A percentile compares a stretch with the other conserved stretches of the same genome.
Conservation (phyloP, 2,888 invertebrate genomes). For the Phrixothrix hirtus region DNA sequence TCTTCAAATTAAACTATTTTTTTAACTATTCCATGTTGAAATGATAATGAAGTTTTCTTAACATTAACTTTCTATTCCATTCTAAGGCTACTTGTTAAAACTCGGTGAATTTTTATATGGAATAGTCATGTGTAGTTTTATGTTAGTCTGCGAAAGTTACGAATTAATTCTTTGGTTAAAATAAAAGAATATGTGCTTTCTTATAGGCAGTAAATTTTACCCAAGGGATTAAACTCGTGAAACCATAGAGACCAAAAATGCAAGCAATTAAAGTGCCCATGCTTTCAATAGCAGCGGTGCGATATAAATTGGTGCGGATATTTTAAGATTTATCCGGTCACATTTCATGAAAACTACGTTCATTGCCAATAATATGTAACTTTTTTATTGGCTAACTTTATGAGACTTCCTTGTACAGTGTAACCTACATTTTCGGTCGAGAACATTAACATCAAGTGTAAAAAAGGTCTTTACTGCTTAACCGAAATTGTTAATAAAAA, state of each 20-base stretch:
- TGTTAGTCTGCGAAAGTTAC: too few relatives aligned
- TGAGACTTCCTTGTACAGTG: conserved; percentile 12
- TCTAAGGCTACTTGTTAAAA: too few relatives aligned
- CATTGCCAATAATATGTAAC: conserved; percentile 29
- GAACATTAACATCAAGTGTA: conserved; percentile 26
- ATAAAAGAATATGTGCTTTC: too few relatives aligned
- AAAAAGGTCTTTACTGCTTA: conserved; percentile 15
- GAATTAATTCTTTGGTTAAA: too few relatives aligned
- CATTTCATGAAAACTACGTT: conserved; percentile 27
- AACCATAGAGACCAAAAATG: conserved; percentile 30
- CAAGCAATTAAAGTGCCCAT: conserved; percentile 38
- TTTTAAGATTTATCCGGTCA: conserved; percentile 31
- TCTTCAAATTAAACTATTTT: too few relatives aligned
- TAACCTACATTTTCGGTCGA: conserved; percentile 21
- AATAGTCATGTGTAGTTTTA: too few relatives aligned
- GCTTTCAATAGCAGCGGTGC: conserved; percentile 40
- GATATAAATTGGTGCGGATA: conserved; percentile 38
- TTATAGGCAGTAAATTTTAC: conserved; percentile 23
- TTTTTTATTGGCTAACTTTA: conserved; percentile 29
- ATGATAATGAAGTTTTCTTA: too few relatives aligned
- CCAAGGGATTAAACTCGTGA: conserved; percentile 11
- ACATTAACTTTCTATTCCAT: too few relatives aligned
- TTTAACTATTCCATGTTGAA: too few relatives aligned
- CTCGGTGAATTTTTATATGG: too few relatives aligned
- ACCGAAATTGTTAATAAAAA: conserved; percentile 5